Percentiles rank a stretch among this genome's conserved stretches.
Evolutionary conservation across 1,140 invertebrate genomes (phyloP).

Genomic region (Papilio xuthus): DNA sequence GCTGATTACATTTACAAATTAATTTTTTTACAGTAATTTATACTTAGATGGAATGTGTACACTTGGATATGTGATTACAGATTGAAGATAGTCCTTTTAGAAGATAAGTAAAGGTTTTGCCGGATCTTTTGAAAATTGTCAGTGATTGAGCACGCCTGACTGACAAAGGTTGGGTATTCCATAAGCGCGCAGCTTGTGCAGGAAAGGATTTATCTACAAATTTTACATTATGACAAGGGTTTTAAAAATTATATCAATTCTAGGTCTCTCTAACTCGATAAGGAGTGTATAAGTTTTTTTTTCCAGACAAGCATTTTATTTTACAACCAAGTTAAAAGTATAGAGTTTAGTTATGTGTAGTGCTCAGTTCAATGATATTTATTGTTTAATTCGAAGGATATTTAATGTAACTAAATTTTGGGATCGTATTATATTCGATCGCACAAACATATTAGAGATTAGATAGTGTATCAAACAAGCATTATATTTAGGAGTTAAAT

Average conservation of each 20-base stretch:
- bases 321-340: no score
- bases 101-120: constrained; percentile 16
- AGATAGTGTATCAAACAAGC: no score
- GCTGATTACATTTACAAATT: neutral
- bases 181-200: constrained; percentile 1
- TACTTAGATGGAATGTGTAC: neutral
- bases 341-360: no score
- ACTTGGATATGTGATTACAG: neutral
- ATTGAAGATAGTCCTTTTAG: neutral
- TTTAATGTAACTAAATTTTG: no score
- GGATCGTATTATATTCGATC: no score
- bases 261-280: neutral
- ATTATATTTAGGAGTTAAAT: no score
- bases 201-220: constrained; percentile 18
- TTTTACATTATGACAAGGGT: constrained; percentile 16
- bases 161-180: constrained; percentile 20
- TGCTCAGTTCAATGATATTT: no score
- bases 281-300: neutral
- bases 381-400: no score
- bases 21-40: neutral
- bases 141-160: constrained; percentile 12
- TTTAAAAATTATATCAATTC: neutral
- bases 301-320: neutral
- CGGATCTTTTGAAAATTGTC: constrained; percentile 26
- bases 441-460: no score